These are phyloP conservation scores for Alauda arvensis DNA, from an alignment of 2,797 vertebrate genomes.

Conservation along the genomic window DNA sequence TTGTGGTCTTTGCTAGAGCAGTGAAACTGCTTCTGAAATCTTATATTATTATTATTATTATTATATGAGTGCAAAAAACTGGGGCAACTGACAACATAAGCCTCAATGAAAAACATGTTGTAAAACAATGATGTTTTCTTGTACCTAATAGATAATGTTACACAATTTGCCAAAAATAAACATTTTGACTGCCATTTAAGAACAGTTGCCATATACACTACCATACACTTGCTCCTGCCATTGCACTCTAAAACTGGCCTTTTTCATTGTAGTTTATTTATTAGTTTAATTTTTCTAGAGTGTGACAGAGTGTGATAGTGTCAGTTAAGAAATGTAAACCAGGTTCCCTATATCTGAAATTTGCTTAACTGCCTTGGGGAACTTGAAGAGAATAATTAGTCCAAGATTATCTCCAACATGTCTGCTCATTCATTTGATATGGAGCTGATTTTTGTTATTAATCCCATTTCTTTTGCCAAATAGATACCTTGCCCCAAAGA, in stretches of 20 bases:
- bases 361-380: not conserved
- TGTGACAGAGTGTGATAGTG: not conserved
- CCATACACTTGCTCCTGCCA: not conserved
- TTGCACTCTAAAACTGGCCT: not conserved
- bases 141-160: not conserved
- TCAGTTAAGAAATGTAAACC: not conserved
- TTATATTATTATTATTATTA: not conserved
- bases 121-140: not conserved
- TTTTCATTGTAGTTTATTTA: not conserved
- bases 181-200: not conserved
- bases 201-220: not conserved
- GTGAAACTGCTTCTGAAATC: conserved; percentile 29
- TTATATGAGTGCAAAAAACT: not conserved
- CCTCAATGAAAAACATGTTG: not conserved
- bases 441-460: not conserved
- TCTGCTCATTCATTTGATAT: not conserved
- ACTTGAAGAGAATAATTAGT: not conserved
- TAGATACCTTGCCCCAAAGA: not conserved
- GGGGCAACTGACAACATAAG: not conserved
- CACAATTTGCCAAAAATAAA: not conserved
- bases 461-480: not conserved
- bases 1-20: not conserved
- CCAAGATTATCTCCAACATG: not conserved
- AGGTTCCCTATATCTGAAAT: not conserved
- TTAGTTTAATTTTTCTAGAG: not conserved